phyloP scores from a whole-genome alignment of 2,888 invertebrate genomes.

The Hyposoter dolosus region DNA sequence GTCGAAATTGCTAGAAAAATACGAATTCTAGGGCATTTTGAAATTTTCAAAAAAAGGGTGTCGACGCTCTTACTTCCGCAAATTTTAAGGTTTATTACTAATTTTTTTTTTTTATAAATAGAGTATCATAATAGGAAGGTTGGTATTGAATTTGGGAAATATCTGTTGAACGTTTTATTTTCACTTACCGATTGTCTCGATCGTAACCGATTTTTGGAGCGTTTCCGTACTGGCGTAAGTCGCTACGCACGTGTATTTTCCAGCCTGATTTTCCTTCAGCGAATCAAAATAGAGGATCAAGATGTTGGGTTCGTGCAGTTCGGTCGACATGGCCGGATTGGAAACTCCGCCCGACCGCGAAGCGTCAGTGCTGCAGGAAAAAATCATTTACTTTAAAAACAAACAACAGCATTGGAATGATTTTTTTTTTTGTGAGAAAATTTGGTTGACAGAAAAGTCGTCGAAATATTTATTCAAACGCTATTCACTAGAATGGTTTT shows the following conservation, averaged over 20 bases:
- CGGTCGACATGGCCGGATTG: slow-evolving; percentile 89
- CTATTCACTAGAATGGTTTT: slow-evolving; percentile 16
- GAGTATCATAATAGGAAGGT: too few relatives aligned
- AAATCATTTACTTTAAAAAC: background rate
- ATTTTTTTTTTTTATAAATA: too few relatives aligned
- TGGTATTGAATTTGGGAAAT: too few relatives aligned
- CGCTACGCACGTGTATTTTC: slow-evolving; percentile 93
- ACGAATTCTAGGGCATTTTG: too few relatives aligned
- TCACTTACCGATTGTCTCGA: slow-evolving; percentile 90
- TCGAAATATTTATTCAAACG: slow-evolving; percentile 1
- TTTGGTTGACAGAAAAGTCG: background rate
- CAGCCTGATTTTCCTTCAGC: slow-evolving; percentile 91
- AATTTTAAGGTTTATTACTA: too few relatives aligned
- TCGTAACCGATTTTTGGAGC: slow-evolving; percentile 88
- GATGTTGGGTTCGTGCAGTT: slow-evolving; percentile 88
- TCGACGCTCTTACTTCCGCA: too few relatives aligned
- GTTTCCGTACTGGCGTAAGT: slow-evolving; percentile 90
- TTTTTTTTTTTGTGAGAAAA: background rate
- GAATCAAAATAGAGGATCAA: slow-evolving; percentile 91
- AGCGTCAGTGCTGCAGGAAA: background rate
- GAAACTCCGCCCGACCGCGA: slow-evolving; percentile 58
- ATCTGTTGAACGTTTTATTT: slow-evolving; percentile 19
- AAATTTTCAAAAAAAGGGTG: too few relatives aligned
- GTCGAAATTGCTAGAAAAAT: too few relatives aligned
- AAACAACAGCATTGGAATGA: slow-evolving; percentile 8